Evolutionary conservation across 1,140 invertebrate species (phyloP).

Genomic region (Drosophila simulans): DNA sequence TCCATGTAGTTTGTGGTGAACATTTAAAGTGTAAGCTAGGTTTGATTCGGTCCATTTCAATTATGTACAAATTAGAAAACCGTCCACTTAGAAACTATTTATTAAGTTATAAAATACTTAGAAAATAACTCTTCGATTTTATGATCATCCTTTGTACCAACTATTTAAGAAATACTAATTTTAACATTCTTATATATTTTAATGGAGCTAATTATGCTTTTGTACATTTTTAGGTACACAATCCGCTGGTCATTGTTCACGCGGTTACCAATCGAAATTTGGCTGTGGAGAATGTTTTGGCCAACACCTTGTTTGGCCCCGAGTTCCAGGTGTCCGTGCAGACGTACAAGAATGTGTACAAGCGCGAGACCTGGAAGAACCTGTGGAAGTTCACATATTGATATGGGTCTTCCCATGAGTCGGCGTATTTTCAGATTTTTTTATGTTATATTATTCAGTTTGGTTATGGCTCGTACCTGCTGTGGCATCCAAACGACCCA

Average conservation of each 20-base stretch:
- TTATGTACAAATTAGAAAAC: too few species aligned
- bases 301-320: constrained; percentile 60
- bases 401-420: background rate
- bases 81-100: too few species aligned
- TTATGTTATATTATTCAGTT: constrained; percentile 10
- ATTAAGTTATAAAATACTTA: too few species aligned
- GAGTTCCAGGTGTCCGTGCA: constrained; percentile 61
- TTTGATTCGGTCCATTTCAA: too few species aligned
- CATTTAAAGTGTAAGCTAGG: too few species aligned
- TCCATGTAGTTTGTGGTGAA: background rate
- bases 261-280: constrained; percentile 58
- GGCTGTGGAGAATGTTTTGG: constrained; percentile 49
- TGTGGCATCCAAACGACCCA: constrained; percentile 60
- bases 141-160: too few species aligned
- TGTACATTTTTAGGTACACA: constrained; percentile 28
- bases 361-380: constrained; percentile 54
- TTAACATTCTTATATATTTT: too few species aligned
- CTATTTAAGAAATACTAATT: too few species aligned
- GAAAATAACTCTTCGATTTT: too few species aligned
- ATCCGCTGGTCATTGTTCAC: constrained; percentile 55
- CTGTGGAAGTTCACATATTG: constrained; percentile 40
- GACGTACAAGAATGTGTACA: constrained; percentile 58
- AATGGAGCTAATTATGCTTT: too few species aligned
- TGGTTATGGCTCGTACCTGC: constrained; percentile 23
- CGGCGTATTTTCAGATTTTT: background rate